Evolutionary conservation across 1,140 invertebrate species (phyloP).

Genomic region (Oreohelix idahoensis): DNA sequence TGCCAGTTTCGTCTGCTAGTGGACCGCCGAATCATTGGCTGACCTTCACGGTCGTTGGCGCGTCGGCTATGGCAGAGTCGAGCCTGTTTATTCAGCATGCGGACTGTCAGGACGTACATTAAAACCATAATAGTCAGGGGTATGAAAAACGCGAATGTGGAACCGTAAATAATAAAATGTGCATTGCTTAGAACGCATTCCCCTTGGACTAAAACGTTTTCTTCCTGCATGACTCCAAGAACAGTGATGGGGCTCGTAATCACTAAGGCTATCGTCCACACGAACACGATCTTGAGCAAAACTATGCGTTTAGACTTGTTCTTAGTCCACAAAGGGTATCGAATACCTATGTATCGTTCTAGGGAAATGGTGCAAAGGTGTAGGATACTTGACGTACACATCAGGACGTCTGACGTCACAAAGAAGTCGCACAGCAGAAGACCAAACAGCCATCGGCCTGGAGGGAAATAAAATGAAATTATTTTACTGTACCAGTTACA

Average conservation of each 20-base stretch:
- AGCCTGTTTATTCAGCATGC: conserved; percentile 70
- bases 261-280: conserved; percentile 89
- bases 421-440: conserved; percentile 94
- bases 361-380: conserved; percentile 73
- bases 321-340: conserved; percentile 84
- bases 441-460: conserved; percentile 94
- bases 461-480: conserved; percentile 61
- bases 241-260: conserved; percentile 90
- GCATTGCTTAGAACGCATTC: conserved; percentile 80
- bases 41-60: conserved; percentile 50
- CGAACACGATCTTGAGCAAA: conserved; percentile 89
- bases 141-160: conserved; percentile 95
- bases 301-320: conserved; percentile 86
- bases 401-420: conserved; percentile 93
- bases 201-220: conserved; percentile 70
- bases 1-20: conserved; percentile 48
- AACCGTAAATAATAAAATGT: conserved; percentile 90
- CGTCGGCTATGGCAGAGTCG: conserved; percentile 52
- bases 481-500: no score
- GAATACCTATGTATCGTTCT: conserved; percentile 86
- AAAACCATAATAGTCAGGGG: conserved; percentile 94
- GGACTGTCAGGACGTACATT: conserved; percentile 91
- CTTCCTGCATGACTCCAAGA: conserved; percentile 81
- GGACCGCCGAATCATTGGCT: conserved; percentile 63
- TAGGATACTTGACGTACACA: conserved; percentile 93